Base-by-base conservation (phyloP, 2,797 vertebrate species). In the Falco concolor region DNA sequence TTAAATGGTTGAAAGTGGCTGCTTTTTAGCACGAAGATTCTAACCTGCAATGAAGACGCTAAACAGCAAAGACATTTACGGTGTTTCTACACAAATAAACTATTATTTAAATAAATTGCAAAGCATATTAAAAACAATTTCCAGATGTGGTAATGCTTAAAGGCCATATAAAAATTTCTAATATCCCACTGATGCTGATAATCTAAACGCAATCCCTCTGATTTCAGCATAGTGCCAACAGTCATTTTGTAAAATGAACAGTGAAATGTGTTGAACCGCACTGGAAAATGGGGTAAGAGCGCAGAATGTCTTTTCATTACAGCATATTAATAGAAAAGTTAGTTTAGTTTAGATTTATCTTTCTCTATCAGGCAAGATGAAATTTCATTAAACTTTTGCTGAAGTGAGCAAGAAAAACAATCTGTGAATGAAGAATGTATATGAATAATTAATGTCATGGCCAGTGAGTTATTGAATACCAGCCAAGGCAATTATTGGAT, bases 331-430 rank as follows among this genome's bases (percentile, higher is more conserved):
- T 32, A 90, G 67, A 89, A 95, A 93, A 1, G 2, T 86, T 69
- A 23, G 16, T 79, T 94, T 77, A 60, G 44, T 60, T 87, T 77
- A 63, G 63, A 74, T 94, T 82, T 90, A 54, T 90, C 80, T 88
- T 85, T 56, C 40, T 80, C 42, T 90, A 47, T 61, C 54, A 76
- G 32, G 52, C 30, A 87, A 72, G 67, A 86, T 38, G 20, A 93
- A 95, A 89, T 89, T 90, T 69, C 59, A 89, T 93, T 79, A 79
- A 87, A 79, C 64, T 95, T 92, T 60, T 68, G 25, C 70, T 74
- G n/a, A 88, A 95, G 40, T 78, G 80, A 90, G 20, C 74, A 90
- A 92, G 38, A 80, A 90, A 23, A 89, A 67, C 70, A 84, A 84
- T 60, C 59, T 70, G 56, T 83, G 88, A 89, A 93, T 84, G 56